Percentiles rank a stretch among this genome's conserved stretches.
phyloP scores from a whole-genome alignment of 2,888 invertebrate species.

The Hydroisotoma schaefferi region DNA sequence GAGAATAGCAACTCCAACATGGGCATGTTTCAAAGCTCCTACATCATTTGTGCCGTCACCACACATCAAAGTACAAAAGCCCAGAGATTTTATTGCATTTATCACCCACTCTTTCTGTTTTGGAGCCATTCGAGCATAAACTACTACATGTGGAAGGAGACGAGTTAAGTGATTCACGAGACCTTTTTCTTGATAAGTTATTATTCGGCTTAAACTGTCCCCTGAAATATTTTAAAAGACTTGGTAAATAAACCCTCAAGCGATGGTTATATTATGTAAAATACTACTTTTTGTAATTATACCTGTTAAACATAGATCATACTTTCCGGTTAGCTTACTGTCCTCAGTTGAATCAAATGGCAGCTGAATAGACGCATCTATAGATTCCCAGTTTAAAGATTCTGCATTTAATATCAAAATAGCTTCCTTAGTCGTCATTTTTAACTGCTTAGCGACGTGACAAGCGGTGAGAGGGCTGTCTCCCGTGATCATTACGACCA shows the following conservation, averaged over 20 bases:
- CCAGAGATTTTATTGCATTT: slow-evolving; percentile 78
- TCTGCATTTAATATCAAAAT: slow-evolving; percentile 61
- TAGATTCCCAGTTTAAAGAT: slow-evolving; percentile 74
- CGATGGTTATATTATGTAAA: not conserved
- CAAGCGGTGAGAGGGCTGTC: slow-evolving; percentile 99
- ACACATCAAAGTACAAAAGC: slow-evolving; percentile 94
- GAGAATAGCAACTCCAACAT: slow-evolving; percentile 63
- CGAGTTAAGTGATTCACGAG: slow-evolving; percentile 36
- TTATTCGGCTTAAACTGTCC: slow-evolving; percentile 35
- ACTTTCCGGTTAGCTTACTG: slow-evolving; percentile 58
- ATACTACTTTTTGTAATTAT: not conserved
- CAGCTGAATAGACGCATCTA: slow-evolving; percentile 62
- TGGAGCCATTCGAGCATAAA: slow-evolving; percentile 96
- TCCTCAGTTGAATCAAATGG: slow-evolving; percentile 54
- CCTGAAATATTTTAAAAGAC: slow-evolving; percentile 13
- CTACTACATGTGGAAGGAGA: slow-evolving; percentile 78
- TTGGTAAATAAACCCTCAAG: not conserved
- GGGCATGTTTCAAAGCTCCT: slow-evolving; percentile 96
- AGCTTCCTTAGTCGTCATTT: slow-evolving; percentile 71
- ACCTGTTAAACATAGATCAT: slow-evolving; percentile 93
- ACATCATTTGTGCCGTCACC: slow-evolving; percentile 99
- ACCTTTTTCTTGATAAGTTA: slow-evolving; percentile 55
- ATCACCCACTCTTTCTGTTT: slow-evolving; percentile 98
- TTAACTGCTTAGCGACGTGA: slow-evolving; percentile 91
- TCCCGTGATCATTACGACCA: slow-evolving; percentile 97